These are phyloP conservation scores for Bos javanicus DNA, from an alignment of 2,113 vertebrate species.

Conservation along the genomic window DNA sequence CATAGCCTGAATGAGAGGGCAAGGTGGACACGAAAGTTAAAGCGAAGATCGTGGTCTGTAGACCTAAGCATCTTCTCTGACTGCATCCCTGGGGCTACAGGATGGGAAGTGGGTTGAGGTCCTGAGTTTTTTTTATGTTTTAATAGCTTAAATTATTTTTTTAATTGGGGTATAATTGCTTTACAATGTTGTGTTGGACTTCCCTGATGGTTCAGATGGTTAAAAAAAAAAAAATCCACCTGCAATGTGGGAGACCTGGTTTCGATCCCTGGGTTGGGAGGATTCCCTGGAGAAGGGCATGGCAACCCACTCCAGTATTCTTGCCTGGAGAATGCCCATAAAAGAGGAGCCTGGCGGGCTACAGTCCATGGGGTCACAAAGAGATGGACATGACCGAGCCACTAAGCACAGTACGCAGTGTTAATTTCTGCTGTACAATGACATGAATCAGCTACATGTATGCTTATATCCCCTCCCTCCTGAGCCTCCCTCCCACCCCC, in stretches of 20 bases:
- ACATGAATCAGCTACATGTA: background rate
- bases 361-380: background rate
- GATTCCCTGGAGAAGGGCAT: background rate
- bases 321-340: background rate
- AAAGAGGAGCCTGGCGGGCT: background rate
- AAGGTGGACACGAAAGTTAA: accelerated
- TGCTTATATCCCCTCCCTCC: background rate
- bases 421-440: background rate
- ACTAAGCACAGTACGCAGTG: background rate
- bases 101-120: background rate
- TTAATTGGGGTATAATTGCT: background rate
- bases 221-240: background rate
- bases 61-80: background rate
- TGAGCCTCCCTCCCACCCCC: background rate
- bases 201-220: background rate
- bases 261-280: background rate
- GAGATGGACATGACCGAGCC: background rate
- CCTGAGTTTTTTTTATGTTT: background rate
- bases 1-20: accelerated
- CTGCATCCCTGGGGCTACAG: background rate
- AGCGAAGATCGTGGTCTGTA: accelerated
- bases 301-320: background rate
- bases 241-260: background rate
- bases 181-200: background rate
- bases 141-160: background rate